phyloP scores from a whole-genome alignment of 2,797 vertebrate species.

The Pseudochirops cupreus region DNA sequence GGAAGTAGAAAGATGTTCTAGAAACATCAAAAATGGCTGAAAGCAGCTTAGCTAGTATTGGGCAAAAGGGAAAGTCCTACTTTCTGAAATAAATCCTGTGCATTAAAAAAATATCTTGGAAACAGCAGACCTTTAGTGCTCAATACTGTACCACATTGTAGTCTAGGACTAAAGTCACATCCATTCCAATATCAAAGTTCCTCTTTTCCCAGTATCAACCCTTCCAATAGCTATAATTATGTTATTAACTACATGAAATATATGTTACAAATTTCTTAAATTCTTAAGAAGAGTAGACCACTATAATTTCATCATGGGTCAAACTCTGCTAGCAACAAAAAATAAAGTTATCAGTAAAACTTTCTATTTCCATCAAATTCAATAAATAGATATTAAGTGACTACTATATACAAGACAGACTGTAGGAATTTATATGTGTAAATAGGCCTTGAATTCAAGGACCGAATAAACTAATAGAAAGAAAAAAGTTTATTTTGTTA shows the following conservation, averaged over 20 bases:
- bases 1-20: background rate
- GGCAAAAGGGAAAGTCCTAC: background rate
- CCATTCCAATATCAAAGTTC: background rate
- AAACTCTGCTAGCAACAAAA: background rate
- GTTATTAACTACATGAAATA: constrained; percentile 40
- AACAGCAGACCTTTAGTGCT: background rate
- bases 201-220: background rate
- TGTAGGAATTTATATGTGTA: background rate
- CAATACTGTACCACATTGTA: background rate
- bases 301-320: background rate
- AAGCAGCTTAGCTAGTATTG: background rate
- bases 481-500: background rate
- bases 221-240: background rate
- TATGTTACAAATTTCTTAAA: background rate
- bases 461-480: background rate
- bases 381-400: background rate
- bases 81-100: background rate
- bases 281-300: background rate
- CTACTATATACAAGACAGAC: background rate
- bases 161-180: background rate
- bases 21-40: background rate
- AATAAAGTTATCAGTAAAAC: background rate
- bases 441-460: background rate
- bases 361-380: background rate
- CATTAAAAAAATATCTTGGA: constrained; percentile 12